A percentile compares a stretch with the other conserved stretches of the same genome.
phyloP scores from a whole-genome alignment of 2,888 invertebrate genomes.

The Megamerina dolium region DNA sequence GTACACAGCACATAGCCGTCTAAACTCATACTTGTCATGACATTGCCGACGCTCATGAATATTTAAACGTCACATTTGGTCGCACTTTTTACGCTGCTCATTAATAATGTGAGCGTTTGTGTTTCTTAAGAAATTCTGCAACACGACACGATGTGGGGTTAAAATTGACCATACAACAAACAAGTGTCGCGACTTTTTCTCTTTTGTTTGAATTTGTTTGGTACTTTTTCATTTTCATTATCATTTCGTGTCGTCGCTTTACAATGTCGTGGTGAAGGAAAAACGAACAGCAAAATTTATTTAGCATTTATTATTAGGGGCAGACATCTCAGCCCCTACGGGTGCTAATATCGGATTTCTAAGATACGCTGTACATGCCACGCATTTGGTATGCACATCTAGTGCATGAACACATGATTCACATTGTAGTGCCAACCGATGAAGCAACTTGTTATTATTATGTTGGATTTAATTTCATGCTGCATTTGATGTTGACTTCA shows the following conservation, averaged over 20 bases:
- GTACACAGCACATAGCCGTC: constrained; percentile 4
- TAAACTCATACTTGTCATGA: constrained; percentile 11
- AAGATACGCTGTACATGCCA: constrained; percentile 31
- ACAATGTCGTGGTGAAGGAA: too few relatives aligned
- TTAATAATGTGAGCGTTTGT: constrained; percentile 33
- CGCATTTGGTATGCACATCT: constrained; percentile 5
- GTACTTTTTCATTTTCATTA: background rate
- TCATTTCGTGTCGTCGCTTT: too few relatives aligned
- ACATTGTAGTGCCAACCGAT: too few relatives aligned
- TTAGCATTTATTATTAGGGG: constrained; percentile 7
- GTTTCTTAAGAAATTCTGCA: background rate
- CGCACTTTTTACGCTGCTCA: constrained; percentile 44
- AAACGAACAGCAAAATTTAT: too few relatives aligned
- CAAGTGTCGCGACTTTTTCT: constrained; percentile 39
- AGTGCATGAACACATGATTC: too few relatives aligned
- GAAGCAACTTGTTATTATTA: too few relatives aligned
- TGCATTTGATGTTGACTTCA: constrained; percentile 39
- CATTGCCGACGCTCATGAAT: constrained; percentile 40
- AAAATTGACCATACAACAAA: too few relatives aligned
- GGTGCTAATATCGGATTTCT: constrained; percentile 32
- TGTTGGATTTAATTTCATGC: constrained; percentile 45
- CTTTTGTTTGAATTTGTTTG: background rate
- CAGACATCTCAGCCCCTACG: background rate
- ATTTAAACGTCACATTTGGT: constrained; percentile 48
- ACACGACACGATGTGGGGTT: background rate